Percentiles rank a stretch among this genome's conserved stretches.
phyloP scores from a whole-genome alignment of 2,888 invertebrate species.

The Xestoiulus laeticollis region DNA sequence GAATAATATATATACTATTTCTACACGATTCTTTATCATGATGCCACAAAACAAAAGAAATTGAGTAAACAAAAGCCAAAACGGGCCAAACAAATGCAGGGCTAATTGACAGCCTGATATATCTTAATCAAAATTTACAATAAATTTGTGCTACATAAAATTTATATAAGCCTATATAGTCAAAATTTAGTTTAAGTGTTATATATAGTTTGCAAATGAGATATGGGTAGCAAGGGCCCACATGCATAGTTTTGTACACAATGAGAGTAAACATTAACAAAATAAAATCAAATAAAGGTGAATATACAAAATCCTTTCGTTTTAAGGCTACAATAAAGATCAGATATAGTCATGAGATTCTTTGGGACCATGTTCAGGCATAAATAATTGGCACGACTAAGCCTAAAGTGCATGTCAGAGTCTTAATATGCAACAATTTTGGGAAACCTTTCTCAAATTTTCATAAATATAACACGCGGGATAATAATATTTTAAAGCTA shows the following conservation, averaged over 20 bases:
- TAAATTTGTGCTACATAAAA: neutral
- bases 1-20: too few species aligned
- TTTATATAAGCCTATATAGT: neutral
- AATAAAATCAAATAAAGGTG: neutral
- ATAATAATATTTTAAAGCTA: neutral
- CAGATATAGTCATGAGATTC: neutral
- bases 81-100: too few species aligned
- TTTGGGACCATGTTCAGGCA: neutral
- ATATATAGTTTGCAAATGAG: neutral
- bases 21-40: too few species aligned
- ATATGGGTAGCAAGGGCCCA: neutral
- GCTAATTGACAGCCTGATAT: neutral
- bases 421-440: neutral
- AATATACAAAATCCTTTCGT: neutral
- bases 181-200: neutral
- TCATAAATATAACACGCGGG: neutral
- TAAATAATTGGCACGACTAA: neutral
- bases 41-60: too few species aligned
- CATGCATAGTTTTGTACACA: neutral
- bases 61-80: too few species aligned
- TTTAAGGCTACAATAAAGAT: neutral
- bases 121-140: neutral
- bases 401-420: neutral
- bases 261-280: neutral
- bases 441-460: neutral